Conservation (phyloP, 2,888 invertebrate species). For the Ochropleura leucogaster region DNA sequence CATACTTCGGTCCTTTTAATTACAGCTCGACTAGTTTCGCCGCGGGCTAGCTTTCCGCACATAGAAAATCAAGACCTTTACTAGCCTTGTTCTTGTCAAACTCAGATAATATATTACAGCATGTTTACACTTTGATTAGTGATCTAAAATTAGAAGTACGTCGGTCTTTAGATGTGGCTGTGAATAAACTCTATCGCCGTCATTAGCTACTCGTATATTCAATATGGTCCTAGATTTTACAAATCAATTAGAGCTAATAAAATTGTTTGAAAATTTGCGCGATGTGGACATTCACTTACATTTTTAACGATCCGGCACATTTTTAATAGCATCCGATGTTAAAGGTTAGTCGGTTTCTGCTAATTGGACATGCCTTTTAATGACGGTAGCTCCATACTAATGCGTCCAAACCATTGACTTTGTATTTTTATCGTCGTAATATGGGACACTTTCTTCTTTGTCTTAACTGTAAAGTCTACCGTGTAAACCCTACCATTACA, state of each 20-base stretch:
- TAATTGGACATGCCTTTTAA: constrained; percentile 43
- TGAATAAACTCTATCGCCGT: constrained; percentile 25
- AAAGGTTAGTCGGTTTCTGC: constrained; percentile 23
- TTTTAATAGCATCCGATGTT: constrained; percentile 27
- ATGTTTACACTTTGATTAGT: constrained; percentile 57
- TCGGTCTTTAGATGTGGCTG: constrained; percentile 21
- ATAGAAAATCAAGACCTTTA: constrained; percentile 59
- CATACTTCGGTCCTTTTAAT: constrained; percentile 42
- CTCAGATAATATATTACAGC: constrained; percentile 52
- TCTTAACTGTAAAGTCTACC: neutral
- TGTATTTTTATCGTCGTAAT: neutral
- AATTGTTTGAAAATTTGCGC: constrained; percentile 1
- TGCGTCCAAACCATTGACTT: constrained; percentile 30
- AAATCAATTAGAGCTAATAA: neutral
- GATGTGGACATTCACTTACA: constrained; percentile 26
- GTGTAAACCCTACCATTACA: neutral
- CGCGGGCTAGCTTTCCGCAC: constrained; percentile 50
- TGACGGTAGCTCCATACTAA: constrained; percentile 2
- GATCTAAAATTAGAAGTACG: constrained; percentile 31
- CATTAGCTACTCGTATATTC: constrained; percentile 11
- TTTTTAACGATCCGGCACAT: constrained; percentile 30
- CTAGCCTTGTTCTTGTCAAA: constrained; percentile 55
- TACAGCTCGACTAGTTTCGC: constrained; percentile 29
- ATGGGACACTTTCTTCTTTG: constrained; percentile 4
- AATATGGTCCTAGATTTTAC: constrained; percentile 14